phyloP scores from a whole-genome alignment of 2,888 invertebrate species.

The Sylvicola cinctus region DNA sequence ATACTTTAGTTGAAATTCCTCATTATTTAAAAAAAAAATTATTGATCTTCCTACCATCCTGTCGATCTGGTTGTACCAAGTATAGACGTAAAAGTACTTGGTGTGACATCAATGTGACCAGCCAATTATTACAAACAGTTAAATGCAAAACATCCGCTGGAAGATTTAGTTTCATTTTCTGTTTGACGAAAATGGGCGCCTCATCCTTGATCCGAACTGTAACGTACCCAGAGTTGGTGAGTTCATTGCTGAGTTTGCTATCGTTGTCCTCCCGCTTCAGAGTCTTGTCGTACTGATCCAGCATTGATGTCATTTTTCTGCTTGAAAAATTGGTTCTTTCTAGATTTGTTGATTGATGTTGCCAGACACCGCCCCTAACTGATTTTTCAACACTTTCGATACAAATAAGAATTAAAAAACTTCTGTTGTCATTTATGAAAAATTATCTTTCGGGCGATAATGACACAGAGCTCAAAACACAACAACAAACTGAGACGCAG shows the following conservation, averaged over 20 bases:
- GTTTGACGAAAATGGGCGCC: conserved; percentile 69
- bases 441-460: too few species aligned
- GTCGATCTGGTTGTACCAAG: conserved; percentile 52
- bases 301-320: conserved; percentile 50
- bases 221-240: conserved; percentile 30
- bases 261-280: conserved; percentile 29
- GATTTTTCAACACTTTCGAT: too few species aligned
- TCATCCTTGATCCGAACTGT: conserved; percentile 44
- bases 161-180: conserved; percentile 61
- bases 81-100: conserved; percentile 63
- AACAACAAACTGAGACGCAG: too few species aligned
- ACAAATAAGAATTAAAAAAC: too few species aligned
- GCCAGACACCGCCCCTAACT: too few species aligned
- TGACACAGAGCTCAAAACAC: too few species aligned
- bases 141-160: conserved; percentile 61
- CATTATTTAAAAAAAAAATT: not conserved
- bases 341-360: too few species aligned
- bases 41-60: conserved; percentile 42
- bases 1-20: not conserved
- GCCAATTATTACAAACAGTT: conserved; percentile 58
- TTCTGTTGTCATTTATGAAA: too few species aligned
- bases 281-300: conserved; percentile 70
- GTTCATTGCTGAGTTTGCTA: conserved; percentile 11
- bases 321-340: too few species aligned
- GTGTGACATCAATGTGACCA: conserved; percentile 69